phyloP scores from a whole-genome alignment of 2,888 invertebrate genomes.

The Linyphia triangularis region DNA sequence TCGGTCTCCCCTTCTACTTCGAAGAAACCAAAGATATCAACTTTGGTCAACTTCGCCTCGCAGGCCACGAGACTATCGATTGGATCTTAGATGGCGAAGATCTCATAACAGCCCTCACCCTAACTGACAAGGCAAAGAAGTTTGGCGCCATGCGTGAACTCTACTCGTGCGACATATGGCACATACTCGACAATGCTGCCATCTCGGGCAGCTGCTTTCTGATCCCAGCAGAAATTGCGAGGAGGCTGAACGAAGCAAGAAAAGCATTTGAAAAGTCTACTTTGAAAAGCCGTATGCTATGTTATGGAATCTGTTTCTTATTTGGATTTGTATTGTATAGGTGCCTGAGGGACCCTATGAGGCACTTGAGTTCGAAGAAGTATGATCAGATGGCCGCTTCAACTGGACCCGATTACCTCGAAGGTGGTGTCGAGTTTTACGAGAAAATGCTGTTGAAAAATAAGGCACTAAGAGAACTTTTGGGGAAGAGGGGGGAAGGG shows the following conservation, averaged over 20 bases:
- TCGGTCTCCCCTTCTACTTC: slow-evolving; percentile 89
- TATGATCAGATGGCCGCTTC: slow-evolving; percentile 84
- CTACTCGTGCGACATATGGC: slow-evolving; percentile 83
- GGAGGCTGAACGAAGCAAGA: slow-evolving; percentile 82
- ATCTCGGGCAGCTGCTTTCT: slow-evolving; percentile 82
- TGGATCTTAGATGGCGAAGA: slow-evolving; percentile 85
- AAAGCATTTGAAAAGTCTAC: slow-evolving; percentile 83
- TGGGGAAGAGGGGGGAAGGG: slow-evolving; percentile 84
- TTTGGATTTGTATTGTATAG: slow-evolving; percentile 84
- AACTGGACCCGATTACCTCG: slow-evolving; percentile 84
- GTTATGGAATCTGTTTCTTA: slow-evolving; percentile 83
- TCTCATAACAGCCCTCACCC: slow-evolving; percentile 85
- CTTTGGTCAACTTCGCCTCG: slow-evolving; percentile 78
- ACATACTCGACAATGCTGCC: slow-evolving; percentile 83
- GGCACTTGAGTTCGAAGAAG: slow-evolving; percentile 84
- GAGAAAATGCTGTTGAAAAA: slow-evolving; percentile 87
- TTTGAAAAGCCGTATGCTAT: slow-evolving; percentile 80
- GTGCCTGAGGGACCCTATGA: slow-evolving; percentile 84
- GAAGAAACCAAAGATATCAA: slow-evolving; percentile 26
- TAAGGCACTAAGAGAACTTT: slow-evolving; percentile 85
- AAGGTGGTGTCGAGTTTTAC: slow-evolving; percentile 89
- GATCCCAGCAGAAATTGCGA: slow-evolving; percentile 82
- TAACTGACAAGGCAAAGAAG: slow-evolving; percentile 89
- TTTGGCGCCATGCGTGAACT: slow-evolving; percentile 90
- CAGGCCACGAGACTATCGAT: slow-evolving; percentile 83